These are phyloP conservation scores for Eulimnadia texana DNA, from an alignment of 1,140 invertebrate species.

Conservation along the genomic window DNA sequence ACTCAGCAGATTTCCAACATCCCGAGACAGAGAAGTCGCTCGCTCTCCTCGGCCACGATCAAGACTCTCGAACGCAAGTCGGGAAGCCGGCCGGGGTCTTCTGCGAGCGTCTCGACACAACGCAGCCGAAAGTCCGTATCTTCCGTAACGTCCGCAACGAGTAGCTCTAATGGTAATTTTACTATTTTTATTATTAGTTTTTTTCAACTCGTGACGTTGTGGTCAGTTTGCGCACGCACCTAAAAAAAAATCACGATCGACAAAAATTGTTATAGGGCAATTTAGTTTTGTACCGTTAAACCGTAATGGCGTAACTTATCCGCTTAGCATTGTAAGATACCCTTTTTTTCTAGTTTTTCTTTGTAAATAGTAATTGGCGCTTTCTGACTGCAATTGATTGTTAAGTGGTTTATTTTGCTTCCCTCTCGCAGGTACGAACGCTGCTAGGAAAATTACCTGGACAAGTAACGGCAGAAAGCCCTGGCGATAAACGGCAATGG, in stretches of 20 bases:
- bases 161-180: background rate
- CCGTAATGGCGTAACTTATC: too few species aligned
- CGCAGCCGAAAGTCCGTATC: background rate
- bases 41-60: constrained; percentile 10
- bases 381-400: too few species aligned
- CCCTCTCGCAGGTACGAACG: background rate
- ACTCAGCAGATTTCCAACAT: background rate
- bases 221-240: too few species aligned
- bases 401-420: too few species aligned
- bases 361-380: too few species aligned
- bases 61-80: constrained; percentile 13
- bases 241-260: too few species aligned
- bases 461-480: background rate
- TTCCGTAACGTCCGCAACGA: background rate
- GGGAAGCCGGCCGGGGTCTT: background rate
- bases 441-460: background rate
- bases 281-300: too few species aligned
- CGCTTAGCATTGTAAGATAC: too few species aligned
- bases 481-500: background rate
- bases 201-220: background rate
- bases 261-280: too few species aligned
- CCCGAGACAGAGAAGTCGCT: constrained; percentile 3
- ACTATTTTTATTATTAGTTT: background rate
- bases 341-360: too few species aligned
- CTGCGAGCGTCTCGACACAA: background rate